Conservation (phyloP, 2,113 vertebrate species). For the Cyphomyrus plagiostoma region DNA sequence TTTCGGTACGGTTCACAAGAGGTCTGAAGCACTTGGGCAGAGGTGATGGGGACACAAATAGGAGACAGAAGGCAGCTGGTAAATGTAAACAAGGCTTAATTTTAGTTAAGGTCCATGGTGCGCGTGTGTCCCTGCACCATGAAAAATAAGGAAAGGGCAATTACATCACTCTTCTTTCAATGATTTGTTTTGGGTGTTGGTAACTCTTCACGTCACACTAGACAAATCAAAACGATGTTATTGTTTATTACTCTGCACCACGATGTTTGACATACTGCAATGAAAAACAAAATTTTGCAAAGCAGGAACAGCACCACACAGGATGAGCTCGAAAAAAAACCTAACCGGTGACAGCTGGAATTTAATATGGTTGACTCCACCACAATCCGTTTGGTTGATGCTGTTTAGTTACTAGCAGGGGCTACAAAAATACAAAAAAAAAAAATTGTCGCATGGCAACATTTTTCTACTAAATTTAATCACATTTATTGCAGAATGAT, state of each 20-base stretch:
- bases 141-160: background rate
- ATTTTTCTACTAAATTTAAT: background rate
- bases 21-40: background rate
- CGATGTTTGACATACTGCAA: background rate
- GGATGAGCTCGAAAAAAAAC: background rate
- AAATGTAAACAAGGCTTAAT: conserved; percentile 40
- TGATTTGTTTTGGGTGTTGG: background rate
- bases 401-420: background rate
- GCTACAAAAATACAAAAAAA: background rate
- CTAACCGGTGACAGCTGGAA: background rate
- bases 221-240: background rate
- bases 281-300: background rate
- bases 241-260: background rate
- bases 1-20: background rate
- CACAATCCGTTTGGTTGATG: background rate
- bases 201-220: background rate
- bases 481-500: background rate
- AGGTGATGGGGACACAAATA: conserved; percentile 8
- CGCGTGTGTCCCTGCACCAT: background rate
- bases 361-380: background rate
- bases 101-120: conserved; percentile 17
- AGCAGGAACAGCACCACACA: background rate
- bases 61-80: conserved; percentile 33
- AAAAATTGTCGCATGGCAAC: background rate
- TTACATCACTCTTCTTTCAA: background rate